Conservation (phyloP, 2,888 invertebrate genomes). For the Yponomeuta malinellus region DNA sequence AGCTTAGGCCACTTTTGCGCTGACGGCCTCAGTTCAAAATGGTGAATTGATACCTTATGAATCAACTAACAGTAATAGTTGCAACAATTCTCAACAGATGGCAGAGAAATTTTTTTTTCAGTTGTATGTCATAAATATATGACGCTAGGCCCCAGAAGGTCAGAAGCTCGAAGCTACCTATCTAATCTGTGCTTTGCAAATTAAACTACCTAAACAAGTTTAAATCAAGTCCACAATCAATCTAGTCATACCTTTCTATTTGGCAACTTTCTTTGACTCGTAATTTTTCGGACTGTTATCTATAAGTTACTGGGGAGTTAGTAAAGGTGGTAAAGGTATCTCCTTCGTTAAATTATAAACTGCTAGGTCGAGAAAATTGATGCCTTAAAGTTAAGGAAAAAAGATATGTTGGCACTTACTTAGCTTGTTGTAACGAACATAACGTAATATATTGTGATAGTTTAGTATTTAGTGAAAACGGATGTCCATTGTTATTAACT, state of each 20-base stretch:
- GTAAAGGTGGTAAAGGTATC: neutral
- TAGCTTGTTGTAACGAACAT: conserved; percentile 17
- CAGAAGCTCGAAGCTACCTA: neutral
- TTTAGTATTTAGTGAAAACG: conserved; percentile 5
- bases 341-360: too few species aligned
- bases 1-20: too few species aligned
- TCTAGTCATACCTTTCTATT: neutral
- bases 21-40: too few species aligned
- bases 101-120: too few species aligned
- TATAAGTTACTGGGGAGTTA: neutral
- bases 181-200: neutral
- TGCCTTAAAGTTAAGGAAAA: too few species aligned
- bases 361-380: too few species aligned
- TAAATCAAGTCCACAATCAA: neutral
- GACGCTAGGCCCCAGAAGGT: too few species aligned
- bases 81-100: too few species aligned
- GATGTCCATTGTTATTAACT: neutral
- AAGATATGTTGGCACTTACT: too few species aligned
- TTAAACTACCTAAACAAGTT: neutral
- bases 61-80: too few species aligned
- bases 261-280: neutral
- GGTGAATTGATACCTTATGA: too few species aligned
- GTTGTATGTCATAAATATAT: too few species aligned
- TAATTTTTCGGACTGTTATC: neutral
- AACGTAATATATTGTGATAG: conserved; percentile 29